Evolutionary conservation across 2,888 invertebrate species (phyloP), one percentile per base, ranked within the genome.

Genomic region (Ectemnius cavifrons): DNA sequence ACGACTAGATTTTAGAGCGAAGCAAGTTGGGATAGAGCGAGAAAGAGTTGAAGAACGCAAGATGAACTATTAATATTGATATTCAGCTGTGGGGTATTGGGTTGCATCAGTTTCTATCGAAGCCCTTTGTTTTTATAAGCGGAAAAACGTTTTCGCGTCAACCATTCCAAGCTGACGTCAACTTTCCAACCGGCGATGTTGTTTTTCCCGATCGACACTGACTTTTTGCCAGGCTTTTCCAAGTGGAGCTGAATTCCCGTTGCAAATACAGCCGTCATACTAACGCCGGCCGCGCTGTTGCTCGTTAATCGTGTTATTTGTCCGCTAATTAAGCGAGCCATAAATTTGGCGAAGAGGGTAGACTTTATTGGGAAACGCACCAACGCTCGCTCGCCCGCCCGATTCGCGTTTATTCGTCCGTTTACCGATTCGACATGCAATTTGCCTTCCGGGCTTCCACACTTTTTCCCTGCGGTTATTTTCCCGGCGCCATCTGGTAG

Each of bases 251-350:
- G 61, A 52, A 59, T 56, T 59, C 14, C 11, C 62, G 66, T 23
- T 37, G 70, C 64, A 75, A 80, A 78, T 72, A 70, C 76, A 77
- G 78, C 52, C n/a, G 52, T 52, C 78, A 77, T 78, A 77, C 81
- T 74, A 79, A 78, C 77, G 73, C 58, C 60, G 20, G 52, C 70
- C 64, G 71, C 65, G 57, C 74, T 77, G 68, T 57, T 73, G 76
- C 81, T 52, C 80, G 77, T 85, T 84, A 86, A 85, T 86, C 85
- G 81, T 77, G 81, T 86, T 84, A 84, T 85, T 86, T 82, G 82
- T 78, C 76, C 80, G 79, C 83, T 84, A 86, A 86, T 86, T 86
- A 81, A 82, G 79, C 83, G 80, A 63, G 79, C 84, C 67, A 86
- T 85, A 86, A 85, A 86, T 86, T 85, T 68, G 69, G 46, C 59